Base-by-base conservation (phyloP, 2,113 vertebrate species). In the Chamaea fasciata region DNA sequence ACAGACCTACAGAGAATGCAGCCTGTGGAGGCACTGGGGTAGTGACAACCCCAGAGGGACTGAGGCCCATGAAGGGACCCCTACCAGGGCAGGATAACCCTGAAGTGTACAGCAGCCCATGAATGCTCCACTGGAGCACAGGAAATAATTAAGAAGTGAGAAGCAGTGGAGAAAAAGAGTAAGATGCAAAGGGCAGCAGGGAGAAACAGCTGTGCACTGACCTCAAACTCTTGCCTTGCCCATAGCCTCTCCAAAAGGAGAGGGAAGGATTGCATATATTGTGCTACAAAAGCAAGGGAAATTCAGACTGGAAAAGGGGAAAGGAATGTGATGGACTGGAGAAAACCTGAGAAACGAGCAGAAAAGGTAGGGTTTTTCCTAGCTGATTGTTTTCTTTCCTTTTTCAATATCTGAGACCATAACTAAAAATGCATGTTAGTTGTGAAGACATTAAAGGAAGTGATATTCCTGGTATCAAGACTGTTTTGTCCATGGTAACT, bases 311-410 rank as follows among this genome's bases (percentile, higher is more conserved):
- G 12, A 24, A 92, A 85, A 28, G 1, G 7, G 9, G 13, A 1
- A 60, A 88, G 31, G 20, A 60, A 77, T 10, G 10, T 80, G 13
- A 19, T 83, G 26, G 17, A 49, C 7, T 41, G 23, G 11, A 70
- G 23, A 87, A 78, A 85, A 78, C 7, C 9, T 50, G 13, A 23
- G 7, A 12, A 90, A 71, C 2, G 30, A 50, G n/a, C 4, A 59
- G 14, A 46, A 64, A 53, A 30, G 0, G 0, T 37, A 26, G 7
- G 0, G 2, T n/a, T 78, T 69, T 86, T 47, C 15, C 23, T 52
- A 49, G 9, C 2, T 41, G 27, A 27, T 15, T 37, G 1, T 46
- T 42, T 0, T 49, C 18, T 83, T 70, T 57, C 11, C 0, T 55
- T 64, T 57, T 75, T 68, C 35, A 28, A 16, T 69, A 65, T 4